Evolutionary conservation across 2,888 invertebrate species (phyloP).

Genomic region (Meganola albula): DNA sequence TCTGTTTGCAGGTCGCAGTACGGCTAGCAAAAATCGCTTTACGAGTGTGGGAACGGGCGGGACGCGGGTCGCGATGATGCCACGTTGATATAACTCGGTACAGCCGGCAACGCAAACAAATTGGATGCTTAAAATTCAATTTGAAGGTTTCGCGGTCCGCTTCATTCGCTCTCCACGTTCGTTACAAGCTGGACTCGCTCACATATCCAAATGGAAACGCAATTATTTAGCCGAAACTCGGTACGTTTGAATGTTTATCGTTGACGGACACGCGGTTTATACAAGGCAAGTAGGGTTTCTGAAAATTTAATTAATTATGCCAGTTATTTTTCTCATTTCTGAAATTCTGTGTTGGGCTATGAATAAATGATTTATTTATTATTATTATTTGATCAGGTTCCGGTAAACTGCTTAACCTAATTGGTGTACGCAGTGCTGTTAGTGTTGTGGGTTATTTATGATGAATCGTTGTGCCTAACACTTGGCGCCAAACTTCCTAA

Average conservation of each 20-base stretch:
- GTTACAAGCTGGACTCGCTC: conserved; percentile 63
- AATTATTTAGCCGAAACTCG: conserved; percentile 62
- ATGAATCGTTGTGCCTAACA: too few relatives aligned
- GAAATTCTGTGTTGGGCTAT: too few relatives aligned
- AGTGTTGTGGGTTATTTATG: too few relatives aligned
- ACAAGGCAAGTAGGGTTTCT: conserved; percentile 29
- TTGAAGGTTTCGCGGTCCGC: conserved; percentile 75
- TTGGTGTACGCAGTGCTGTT: too few relatives aligned
- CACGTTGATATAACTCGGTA: conserved; percentile 44
- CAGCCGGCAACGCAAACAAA: conserved; percentile 65
- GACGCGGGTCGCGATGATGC: conserved; percentile 29
- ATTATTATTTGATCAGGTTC: too few relatives aligned
- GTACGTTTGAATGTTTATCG: conserved; percentile 50
- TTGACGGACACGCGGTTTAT: conserved; percentile 27
- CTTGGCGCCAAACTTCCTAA: too few relatives aligned
- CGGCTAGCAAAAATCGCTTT: conserved; percentile 62
- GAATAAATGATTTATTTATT: too few relatives aligned
- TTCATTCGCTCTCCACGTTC: conserved; percentile 68
- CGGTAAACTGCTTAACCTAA: too few relatives aligned
- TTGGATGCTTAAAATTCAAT: conserved; percentile 78
- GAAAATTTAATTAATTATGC: too few relatives aligned
- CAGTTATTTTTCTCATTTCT: too few relatives aligned
- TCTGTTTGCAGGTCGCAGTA: conserved; percentile 42
- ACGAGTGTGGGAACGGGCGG: conserved; percentile 53
- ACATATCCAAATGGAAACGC: conserved; percentile 60